phyloP scores from a whole-genome alignment of 2,888 invertebrate genomes.

The Perizoma flavofasciatum region DNA sequence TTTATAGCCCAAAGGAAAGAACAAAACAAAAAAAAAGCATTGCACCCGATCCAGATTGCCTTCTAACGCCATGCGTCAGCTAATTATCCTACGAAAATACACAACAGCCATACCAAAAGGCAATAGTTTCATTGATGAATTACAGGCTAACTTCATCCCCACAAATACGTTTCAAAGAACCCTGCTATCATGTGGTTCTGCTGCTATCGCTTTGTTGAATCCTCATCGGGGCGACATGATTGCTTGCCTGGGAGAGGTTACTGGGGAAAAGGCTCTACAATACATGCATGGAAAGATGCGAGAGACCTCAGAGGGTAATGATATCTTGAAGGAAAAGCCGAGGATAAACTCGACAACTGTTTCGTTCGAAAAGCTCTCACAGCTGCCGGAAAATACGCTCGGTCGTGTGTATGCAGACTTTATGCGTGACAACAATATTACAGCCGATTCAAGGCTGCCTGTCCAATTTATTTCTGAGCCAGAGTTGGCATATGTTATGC shows the following conservation, averaged over 20 bases:
- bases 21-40: neutral
- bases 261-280: slow-evolving; percentile 88
- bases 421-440: slow-evolving; percentile 92
- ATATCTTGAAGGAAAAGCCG: slow-evolving; percentile 91
- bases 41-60: neutral
- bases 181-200: slow-evolving; percentile 93
- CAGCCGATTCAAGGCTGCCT: slow-evolving; percentile 94
- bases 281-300: slow-evolving; percentile 91
- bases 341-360: slow-evolving; percentile 93
- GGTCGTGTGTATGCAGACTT: slow-evolving; percentile 95
- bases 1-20: too few species aligned
- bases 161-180: slow-evolving; percentile 89
- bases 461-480: slow-evolving; percentile 96
- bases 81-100: slow-evolving; percentile 44
- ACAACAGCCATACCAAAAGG: slow-evolving; percentile 42
- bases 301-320: slow-evolving; percentile 88
- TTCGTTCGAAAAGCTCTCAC: slow-evolving; percentile 87
- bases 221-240: slow-evolving; percentile 96
- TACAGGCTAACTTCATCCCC: slow-evolving; percentile 85
- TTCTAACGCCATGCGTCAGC: slow-evolving; percentile 42
- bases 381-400: slow-evolving; percentile 91
- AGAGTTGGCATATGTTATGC: slow-evolving; percentile 97
- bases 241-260: slow-evolving; percentile 96
- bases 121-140: slow-evolving; percentile 85
- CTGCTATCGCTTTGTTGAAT: slow-evolving; percentile 90